A percentile compares a stretch with the other conserved stretches of the same genome.
Conservation (phyloP, 2,888 invertebrate genomes). For the Cataglyphis altisquamis region DNA sequence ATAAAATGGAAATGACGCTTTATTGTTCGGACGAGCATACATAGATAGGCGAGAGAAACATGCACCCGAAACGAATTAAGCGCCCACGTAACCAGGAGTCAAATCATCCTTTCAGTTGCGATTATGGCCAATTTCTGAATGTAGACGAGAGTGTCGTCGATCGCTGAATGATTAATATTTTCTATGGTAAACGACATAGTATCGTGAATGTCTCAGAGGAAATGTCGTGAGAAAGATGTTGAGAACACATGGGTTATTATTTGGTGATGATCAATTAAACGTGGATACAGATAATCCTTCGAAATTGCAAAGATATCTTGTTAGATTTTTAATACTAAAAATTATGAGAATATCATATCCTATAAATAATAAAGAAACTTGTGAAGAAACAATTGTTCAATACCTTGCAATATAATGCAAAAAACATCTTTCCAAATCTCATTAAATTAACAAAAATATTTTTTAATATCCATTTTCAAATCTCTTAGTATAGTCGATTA, state of each 20-base stretch:
- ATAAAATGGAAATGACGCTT: conserved; percentile 72
- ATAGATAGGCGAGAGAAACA: conserved; percentile 17
- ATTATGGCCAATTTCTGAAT: conserved; percentile 34
- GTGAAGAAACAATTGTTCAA: neutral
- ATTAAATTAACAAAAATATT: neutral
- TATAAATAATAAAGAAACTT: neutral
- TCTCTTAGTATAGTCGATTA: neutral
- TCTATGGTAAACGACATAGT: conserved; percentile 8
- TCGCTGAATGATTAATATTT: conserved; percentile 5
- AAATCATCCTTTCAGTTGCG: conserved; percentile 3
- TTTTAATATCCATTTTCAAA: too few relatives aligned
- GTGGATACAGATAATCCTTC: neutral
- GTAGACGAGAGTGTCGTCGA: neutral
- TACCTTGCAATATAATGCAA: neutral
- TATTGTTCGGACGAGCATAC: conserved; percentile 56
- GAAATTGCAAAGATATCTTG: neutral
- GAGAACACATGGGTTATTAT: neutral
- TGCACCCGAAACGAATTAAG: conserved; percentile 45
- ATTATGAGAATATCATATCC: neutral
- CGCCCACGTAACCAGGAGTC: conserved; percentile 30
- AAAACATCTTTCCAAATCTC: neutral
- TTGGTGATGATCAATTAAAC: conserved; percentile 16
- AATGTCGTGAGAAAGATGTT: neutral
- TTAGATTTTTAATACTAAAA: neutral
- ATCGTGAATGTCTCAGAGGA: neutral